phyloP scores from a whole-genome alignment of 2,113 vertebrate genomes.

The Microtus pennsylvanicus region DNA sequence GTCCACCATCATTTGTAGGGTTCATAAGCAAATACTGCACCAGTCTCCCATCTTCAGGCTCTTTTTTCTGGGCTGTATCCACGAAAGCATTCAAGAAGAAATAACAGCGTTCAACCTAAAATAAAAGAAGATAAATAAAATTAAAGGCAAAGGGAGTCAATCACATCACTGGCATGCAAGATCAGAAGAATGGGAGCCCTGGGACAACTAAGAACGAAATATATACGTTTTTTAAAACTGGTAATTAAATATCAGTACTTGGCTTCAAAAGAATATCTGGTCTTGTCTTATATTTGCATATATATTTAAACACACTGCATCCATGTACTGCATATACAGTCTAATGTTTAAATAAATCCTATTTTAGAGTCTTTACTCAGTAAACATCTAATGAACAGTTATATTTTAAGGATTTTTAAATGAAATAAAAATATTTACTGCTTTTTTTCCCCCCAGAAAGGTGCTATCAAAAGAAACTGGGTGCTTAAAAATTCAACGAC shows the following conservation, averaged over 20 bases:
- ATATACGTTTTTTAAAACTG: background rate
- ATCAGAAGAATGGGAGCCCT: slow-evolving; percentile 1
- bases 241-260: slow-evolving; percentile 47
- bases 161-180: background rate
- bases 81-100: slow-evolving; percentile 96
- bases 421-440: slow-evolving; percentile 45
- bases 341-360: slow-evolving; percentile 46
- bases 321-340: background rate
- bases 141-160: slow-evolving; percentile 38
- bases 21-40: slow-evolving; percentile 96
- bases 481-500: slow-evolving; percentile 9
- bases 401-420: slow-evolving; percentile 46
- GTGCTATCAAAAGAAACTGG: background rate
- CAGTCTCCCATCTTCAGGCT: slow-evolving; percentile 95
- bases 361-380: slow-evolving; percentile 18
- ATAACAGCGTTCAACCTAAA: slow-evolving; percentile 96
- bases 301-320: background rate
- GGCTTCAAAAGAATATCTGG: slow-evolving; percentile 34
- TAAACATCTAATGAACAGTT: slow-evolving; percentile 31
- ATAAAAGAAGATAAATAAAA: slow-evolving; percentile 59
- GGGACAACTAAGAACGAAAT: background rate
- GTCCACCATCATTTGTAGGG: slow-evolving; percentile 96
- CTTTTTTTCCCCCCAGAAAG: background rate
- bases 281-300: slow-evolving; percentile 9
- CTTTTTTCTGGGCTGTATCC: slow-evolving; percentile 95